phyloP scores from a whole-genome alignment of 2,888 invertebrate genomes.

The Rotaria socialis region DNA sequence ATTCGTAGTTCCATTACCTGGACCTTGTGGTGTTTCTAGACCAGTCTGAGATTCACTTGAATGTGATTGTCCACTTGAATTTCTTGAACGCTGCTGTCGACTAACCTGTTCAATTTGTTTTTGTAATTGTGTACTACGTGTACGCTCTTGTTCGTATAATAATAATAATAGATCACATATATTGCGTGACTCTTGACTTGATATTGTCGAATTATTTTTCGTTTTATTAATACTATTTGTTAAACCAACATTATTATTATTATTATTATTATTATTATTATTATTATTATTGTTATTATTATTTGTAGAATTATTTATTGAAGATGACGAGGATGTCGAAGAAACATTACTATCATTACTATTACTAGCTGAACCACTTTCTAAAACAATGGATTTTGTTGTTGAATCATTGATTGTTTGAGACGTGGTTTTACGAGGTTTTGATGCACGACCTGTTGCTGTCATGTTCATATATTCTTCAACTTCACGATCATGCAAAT shows the following conservation, averaged over 20 bases:
- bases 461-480: slow-evolving; percentile 24
- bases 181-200: neutral
- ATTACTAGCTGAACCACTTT: slow-evolving; percentile 26
- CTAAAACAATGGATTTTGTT: neutral
- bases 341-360: slow-evolving; percentile 22
- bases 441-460: neutral
- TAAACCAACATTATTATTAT: neutral
- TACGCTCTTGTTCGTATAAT: slow-evolving; percentile 29
- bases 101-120: slow-evolving; percentile 34
- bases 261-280: neutral
- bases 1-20: neutral
- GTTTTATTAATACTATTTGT: neutral
- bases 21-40: slow-evolving; percentile 14
- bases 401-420: slow-evolving; percentile 24
- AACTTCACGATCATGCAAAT: slow-evolving; percentile 29
- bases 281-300: slow-evolving; percentile 24
- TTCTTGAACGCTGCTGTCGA: slow-evolving; percentile 34
- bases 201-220: neutral
- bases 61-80: slow-evolving; percentile 34
- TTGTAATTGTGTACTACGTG: slow-evolving; percentile 35
- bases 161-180: slow-evolving; percentile 6
- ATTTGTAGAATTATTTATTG: neutral
- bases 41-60: slow-evolving; percentile 35
- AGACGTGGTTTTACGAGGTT: neutral
- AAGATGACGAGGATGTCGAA: neutral